Conservation (phyloP, 2,888 invertebrate species). For the Merodon equestris region DNA sequence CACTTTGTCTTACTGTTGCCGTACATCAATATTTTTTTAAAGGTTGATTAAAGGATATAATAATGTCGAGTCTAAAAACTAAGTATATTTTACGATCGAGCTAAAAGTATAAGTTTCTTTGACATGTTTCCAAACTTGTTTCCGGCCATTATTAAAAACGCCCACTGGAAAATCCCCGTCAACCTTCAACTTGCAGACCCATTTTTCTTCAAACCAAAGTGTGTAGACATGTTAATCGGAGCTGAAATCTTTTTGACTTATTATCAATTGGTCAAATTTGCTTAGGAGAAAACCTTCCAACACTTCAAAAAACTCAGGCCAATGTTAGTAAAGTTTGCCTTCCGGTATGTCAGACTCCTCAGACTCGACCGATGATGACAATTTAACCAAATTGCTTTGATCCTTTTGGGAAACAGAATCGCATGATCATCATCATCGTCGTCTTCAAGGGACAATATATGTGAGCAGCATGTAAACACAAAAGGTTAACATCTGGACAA, state of each 20-base stretch:
- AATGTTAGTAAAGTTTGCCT: not conserved
- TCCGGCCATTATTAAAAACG: not conserved
- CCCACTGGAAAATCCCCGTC: not conserved
- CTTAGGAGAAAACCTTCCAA: conserved; percentile 5
- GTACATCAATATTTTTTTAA: no score
- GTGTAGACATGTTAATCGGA: conserved; percentile 3
- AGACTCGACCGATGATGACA: not conserved
- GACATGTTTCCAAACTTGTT: not conserved
- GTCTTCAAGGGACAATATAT: no score
- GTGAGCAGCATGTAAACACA: no score
- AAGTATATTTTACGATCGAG: no score
- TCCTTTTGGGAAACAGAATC: conserved; percentile 1
- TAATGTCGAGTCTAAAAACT: no score
- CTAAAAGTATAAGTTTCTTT: not conserved
- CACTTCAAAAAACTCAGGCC: conserved; percentile 11
- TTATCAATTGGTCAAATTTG: conserved; percentile 13
- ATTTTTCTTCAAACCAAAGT: not conserved
- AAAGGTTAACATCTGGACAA: no score
- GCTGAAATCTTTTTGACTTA: conserved; percentile 8
- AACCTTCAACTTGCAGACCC: conserved; percentile 1
- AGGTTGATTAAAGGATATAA: no score
- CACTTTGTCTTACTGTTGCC: no score
- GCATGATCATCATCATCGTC: no score
- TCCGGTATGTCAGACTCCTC: not conserved
- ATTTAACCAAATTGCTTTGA: not conserved